phyloP scores from a whole-genome alignment of 2,113 vertebrate species.

The Tyrannus savana region DNA sequence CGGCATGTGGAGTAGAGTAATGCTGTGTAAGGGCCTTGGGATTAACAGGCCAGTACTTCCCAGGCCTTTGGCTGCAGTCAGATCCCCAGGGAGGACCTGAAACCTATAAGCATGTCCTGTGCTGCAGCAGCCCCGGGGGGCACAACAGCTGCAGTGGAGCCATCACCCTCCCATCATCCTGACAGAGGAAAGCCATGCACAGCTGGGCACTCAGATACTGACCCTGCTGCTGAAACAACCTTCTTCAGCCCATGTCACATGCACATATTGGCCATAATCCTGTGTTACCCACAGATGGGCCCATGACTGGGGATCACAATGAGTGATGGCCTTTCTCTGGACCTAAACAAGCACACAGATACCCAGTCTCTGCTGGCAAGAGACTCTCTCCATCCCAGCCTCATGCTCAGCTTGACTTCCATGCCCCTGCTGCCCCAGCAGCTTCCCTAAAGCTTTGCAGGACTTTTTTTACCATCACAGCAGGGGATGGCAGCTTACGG shows the following conservation, averaged over 20 bases:
- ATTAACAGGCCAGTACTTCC: neutral
- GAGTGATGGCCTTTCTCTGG: neutral
- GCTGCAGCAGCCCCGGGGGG: neutral
- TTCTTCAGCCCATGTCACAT: neutral
- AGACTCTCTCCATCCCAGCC: neutral
- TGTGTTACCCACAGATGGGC: accelerated
- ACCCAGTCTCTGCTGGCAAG: neutral
- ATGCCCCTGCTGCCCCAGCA: neutral
- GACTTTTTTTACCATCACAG: neutral
- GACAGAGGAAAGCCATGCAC: accelerated
- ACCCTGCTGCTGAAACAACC: neutral
- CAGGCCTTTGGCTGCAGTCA: neutral
- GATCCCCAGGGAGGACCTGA: neutral
- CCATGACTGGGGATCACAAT: neutral
- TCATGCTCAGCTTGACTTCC: neutral
- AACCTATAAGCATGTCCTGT: neutral
- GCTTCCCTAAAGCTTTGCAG: neutral
- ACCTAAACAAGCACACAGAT: neutral
- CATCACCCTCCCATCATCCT: neutral
- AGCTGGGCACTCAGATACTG: accelerated
- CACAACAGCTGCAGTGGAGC: neutral
- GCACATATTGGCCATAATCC: neutral
- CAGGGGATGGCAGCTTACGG: neutral
- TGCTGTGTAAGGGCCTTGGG: neutral
- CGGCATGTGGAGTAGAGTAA: neutral